Base-by-base conservation (phyloP, 2,113 vertebrate species). In the Ginglymostoma cirratum region DNA sequence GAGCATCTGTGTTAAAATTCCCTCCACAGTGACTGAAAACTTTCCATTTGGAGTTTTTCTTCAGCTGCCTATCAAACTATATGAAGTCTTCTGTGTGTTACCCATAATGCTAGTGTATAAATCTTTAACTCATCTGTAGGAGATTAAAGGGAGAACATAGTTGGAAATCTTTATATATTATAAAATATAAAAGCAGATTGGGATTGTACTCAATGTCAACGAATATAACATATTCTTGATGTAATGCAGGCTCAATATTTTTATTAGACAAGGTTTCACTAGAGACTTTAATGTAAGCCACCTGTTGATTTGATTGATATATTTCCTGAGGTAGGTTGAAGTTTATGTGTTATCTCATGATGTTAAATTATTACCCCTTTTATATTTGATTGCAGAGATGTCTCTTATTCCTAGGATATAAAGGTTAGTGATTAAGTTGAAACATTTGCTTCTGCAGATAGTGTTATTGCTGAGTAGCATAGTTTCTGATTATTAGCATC, bases 241-340 rank as follows among this genome's bases (percentile, higher is more conserved):
- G 4, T 95, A 95, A 95, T 72, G 94, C 94, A 95, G 94, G 42
- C 69, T 95, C 45, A 72, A 95, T 76, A 95, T 95, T 95, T 95
- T 95, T 95, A 95, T 95, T 72, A 95, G 67, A 95, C 24, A 42
- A 76, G 67, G 30, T 15, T 76, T 95, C 66, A 70, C 93, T 6
- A 27, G 93, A 92, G 89, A 95, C 93, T 30, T 72, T 95, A 52
- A 95, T 72, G 42, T 72, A 76, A 95, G 94, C 94, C 94, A 95
- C 67, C 94, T 95, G 94, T 52, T 95, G 67, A 70, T 70, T 95
- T 95, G 94, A 72, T 95, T 76, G 67, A 95, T 95, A 95, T 95
- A 76, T 76, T 95, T 95, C 76, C 67, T 52, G 94, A 95, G 94
- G 15, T 52, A 70, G 14, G 67, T 72, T 72, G 69, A 95, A 72